Conservation (phyloP, 1,140 invertebrate genomes). For the Wasmannia auropunctata region DNA sequence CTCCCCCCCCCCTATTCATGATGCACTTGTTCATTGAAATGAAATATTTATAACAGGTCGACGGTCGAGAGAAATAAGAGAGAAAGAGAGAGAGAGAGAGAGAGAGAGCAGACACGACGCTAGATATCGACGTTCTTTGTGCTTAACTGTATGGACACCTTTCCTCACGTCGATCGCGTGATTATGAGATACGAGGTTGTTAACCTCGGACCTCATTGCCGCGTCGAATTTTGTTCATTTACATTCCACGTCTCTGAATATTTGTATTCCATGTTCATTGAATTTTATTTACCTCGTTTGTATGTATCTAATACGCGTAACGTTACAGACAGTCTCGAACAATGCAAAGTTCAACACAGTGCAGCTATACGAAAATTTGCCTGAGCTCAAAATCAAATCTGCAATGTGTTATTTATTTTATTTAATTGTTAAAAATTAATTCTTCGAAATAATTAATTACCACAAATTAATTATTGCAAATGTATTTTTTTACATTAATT, state of each 20-base stretch:
- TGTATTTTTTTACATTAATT: not conserved
- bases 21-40: slow-evolving; percentile 57
- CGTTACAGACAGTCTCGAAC: not conserved
- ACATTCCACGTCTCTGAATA: too few relatives aligned
- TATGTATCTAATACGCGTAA: not conserved
- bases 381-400: not conserved
- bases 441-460: not conserved
- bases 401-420: not conserved
- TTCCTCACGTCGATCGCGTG: slow-evolving; percentile 29
- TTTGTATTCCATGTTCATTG: not conserved
- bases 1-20: not conserved
- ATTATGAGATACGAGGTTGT: slow-evolving; percentile 25
- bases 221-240: not conserved
- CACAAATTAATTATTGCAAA: not conserved
- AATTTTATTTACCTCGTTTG: not conserved
- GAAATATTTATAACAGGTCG: slow-evolving; percentile 34
- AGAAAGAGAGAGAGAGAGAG: too few relatives aligned
- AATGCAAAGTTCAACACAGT: not conserved
- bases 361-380: not conserved
- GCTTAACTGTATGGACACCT: slow-evolving; percentile 13
- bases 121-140: slow-evolving; percentile 38
- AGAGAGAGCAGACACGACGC: slow-evolving; percentile 22
- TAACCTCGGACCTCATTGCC: slow-evolving; percentile 5
- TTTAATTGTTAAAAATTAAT: slow-evolving; percentile 19
- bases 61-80: slow-evolving; percentile 44